phyloP scores from a whole-genome alignment of 2,888 invertebrate genomes.

The Strigamia crassipes region DNA sequence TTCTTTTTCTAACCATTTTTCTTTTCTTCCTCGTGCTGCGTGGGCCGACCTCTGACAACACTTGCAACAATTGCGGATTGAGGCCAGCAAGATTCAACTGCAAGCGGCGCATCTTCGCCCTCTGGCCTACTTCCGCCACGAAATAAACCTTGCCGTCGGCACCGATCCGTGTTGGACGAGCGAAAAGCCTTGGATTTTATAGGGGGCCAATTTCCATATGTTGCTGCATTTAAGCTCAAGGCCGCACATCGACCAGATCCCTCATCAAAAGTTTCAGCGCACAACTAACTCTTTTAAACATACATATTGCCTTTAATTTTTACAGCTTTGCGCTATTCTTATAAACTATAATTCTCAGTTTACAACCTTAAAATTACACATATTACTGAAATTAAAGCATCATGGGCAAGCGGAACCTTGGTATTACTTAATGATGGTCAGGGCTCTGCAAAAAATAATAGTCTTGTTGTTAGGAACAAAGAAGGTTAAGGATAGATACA shows the following conservation, averaged over 20 bases:
- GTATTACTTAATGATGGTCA: conserved; percentile 7
- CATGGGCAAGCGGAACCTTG: not conserved
- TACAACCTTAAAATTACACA: not conserved
- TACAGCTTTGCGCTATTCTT: too few relatives aligned
- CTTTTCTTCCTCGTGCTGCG: not conserved
- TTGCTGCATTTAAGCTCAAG: not conserved
- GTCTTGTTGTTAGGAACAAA: not conserved
- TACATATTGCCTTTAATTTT: not conserved
- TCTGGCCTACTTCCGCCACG: conserved; percentile 21
- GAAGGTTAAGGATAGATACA: conserved; percentile 26
- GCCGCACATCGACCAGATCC: not conserved
- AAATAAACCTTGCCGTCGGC: conserved; percentile 28
- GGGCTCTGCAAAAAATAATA: not conserved
- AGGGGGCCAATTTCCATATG: conserved; percentile 18
- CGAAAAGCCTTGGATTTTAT: conserved; percentile 25
- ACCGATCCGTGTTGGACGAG: conserved; percentile 35
- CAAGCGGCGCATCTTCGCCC: conserved; percentile 32
- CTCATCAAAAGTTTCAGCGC: conserved; percentile 2
- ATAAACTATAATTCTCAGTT: not conserved
- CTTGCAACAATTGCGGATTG: conserved; percentile 22
- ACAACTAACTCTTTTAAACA: not conserved
- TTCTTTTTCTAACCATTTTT: not conserved
- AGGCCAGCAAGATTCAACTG: conserved; percentile 12
- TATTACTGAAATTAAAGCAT: not conserved
- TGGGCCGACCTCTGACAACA: conserved; percentile 14